phyloP scores from a whole-genome alignment of 2,113 vertebrate species.

The Osmerus mordax region DNA sequence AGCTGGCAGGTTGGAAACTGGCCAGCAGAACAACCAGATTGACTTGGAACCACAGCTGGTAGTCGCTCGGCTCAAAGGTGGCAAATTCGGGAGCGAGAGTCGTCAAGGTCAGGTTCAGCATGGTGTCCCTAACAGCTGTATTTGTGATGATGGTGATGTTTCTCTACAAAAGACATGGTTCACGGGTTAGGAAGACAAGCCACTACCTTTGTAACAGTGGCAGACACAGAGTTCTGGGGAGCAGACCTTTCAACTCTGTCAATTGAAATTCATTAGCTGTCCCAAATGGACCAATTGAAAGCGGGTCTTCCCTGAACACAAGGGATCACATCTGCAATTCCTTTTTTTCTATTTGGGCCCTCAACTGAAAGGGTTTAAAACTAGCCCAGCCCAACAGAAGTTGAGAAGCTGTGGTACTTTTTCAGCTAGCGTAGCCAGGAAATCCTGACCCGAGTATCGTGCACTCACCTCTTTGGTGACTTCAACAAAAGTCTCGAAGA shows the following conservation, averaged over 20 bases:
- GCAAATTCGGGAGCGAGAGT: slow-evolving; percentile 13
- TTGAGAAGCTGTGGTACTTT: no score
- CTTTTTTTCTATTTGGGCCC: neutral
- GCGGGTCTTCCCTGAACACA: neutral
- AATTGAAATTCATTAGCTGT: no score
- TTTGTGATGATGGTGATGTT: slow-evolving; percentile 21
- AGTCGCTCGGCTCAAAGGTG: slow-evolving; percentile 8
- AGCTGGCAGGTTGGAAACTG: slow-evolving; percentile 12
- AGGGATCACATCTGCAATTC: neutral
- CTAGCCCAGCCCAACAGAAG: no score
- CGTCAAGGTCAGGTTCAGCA: slow-evolving; percentile 35
- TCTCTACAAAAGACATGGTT: slow-evolving; percentile 18
- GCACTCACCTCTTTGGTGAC: slow-evolving; percentile 27
- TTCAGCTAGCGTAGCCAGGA: neutral
- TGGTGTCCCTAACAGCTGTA: slow-evolving; percentile 19
- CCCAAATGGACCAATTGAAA: no score
- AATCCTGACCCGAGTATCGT: neutral
- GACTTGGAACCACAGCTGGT: slow-evolving; percentile 24
- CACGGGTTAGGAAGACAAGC: neutral
- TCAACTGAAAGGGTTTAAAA: no score
- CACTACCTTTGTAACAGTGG: neutral
- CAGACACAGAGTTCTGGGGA: neutral
- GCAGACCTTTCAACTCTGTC: neutral
- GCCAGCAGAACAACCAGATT: slow-evolving; percentile 20
- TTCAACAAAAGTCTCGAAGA: slow-evolving; percentile 25